phyloP scores from a whole-genome alignment of 1,140 invertebrate species.

The Scylla paramamosain region DNA sequence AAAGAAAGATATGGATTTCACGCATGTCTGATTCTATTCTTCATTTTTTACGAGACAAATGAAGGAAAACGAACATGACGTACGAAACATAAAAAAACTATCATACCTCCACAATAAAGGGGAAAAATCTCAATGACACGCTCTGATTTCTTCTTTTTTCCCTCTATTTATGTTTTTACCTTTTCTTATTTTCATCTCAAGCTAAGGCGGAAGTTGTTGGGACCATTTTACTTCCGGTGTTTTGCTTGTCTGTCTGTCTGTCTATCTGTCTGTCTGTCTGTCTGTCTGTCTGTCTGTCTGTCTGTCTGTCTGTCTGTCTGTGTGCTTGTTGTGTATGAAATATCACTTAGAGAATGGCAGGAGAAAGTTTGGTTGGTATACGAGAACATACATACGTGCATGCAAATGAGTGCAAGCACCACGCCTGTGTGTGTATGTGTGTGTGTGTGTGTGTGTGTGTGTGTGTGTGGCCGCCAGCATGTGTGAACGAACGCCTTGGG shows the following conservation, averaged over 20 bases:
- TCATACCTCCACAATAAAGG: not conserved
- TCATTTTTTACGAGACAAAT: not conserved
- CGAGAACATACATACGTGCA: too few species aligned
- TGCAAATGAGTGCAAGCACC: too few species aligned
- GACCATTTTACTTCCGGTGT: not conserved
- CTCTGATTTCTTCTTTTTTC: not conserved
- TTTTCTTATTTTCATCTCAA: not conserved
- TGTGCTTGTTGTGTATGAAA: not conserved
- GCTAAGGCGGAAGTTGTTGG: not conserved
- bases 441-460: conserved; percentile 37
- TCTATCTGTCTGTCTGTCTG: not conserved
- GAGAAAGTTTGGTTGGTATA: not conserved
- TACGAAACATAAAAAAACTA: not conserved
- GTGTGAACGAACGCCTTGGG: not conserved
- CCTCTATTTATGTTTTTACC: not conserved
- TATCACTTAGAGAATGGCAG: not conserved
- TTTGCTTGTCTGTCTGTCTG: not conserved
- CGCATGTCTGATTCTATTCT: not conserved
- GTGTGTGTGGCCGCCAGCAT: not conserved
- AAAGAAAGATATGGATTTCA: not conserved
- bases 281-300: not conserved
- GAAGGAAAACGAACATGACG: not conserved
- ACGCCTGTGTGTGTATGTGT: not conserved
- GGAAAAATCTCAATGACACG: not conserved
- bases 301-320: not conserved